A percentile compares a stretch with the other conserved stretches of the same genome.
Conservation (phyloP, 2,797 vertebrate genomes). For the Pipistrellus pipistrellus region DNA sequence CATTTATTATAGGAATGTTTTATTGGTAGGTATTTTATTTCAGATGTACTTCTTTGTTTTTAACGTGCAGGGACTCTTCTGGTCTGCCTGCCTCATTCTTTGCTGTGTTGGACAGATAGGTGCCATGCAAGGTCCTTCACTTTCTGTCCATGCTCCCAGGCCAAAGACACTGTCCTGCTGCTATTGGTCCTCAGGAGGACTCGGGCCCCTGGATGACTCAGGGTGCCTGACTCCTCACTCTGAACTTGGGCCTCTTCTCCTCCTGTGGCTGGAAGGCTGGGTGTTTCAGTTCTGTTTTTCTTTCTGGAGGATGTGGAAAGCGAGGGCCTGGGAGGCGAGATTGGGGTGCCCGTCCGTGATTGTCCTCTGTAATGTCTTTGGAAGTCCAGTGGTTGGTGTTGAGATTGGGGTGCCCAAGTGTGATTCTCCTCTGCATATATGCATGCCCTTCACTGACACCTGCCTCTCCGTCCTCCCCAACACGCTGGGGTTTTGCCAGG, state of each 20-base stretch:
- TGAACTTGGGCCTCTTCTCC: not conserved
- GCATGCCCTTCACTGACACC: not conserved
- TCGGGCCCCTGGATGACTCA: not conserved
- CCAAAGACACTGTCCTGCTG: not conserved
- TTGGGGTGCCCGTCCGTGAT: not conserved
- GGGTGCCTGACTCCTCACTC: not conserved
- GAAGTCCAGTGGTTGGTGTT: too few relatives aligned
- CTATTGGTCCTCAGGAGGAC: not conserved
- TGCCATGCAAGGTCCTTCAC: not conserved
- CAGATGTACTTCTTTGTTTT: not conserved
- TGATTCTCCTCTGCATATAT: not conserved
- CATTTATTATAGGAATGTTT: not conserved
- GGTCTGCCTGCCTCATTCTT: not conserved
- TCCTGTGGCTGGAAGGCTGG: not conserved
- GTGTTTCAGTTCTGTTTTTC: not conserved
- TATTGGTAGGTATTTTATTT: slow-evolving; percentile 35
- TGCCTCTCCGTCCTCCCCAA: not conserved
- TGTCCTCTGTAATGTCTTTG: not conserved
- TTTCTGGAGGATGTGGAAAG: not conserved
- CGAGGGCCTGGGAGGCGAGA: too few relatives aligned
- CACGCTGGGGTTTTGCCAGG: not conserved
- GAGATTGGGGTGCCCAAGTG: not conserved
- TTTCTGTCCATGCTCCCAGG: not conserved
- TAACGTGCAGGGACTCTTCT: not conserved
- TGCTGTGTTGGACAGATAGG: not conserved